Evolutionary conservation across 1,140 invertebrate genomes (phyloP), one percentile per base, ranked within the genome.

Genomic region (Diorhabda carinulata): DNA sequence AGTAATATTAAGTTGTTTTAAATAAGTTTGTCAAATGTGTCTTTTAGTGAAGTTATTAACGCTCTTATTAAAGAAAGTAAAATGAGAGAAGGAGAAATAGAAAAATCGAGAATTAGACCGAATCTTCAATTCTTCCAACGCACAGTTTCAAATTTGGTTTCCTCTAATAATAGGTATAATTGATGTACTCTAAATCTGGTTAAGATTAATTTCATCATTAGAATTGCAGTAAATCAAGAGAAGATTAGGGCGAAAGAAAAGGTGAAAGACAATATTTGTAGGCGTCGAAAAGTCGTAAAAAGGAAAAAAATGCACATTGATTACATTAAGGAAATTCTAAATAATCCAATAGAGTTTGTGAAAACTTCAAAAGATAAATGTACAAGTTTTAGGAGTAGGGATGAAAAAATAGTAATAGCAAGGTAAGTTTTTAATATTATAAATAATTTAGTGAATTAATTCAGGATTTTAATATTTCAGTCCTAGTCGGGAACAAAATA

Each of bases 11-110:
- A 9, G 42, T 43, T 40, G 4, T 4, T 41, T 2, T 43, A 61
- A 61, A 1, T 9, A 6, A 43, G 7, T 44, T 47, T 40, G 10
- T 64, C 10, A n/a, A 25, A 9, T 65, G 42, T 57, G 41, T 57
- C n/a, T 60, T 67, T 67, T 56, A 67, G 65, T 6, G 65, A 67
- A 60, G 65, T 67, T 5, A 67, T 67, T 60, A 58, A 60, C 25
- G 65, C 65, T 41, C 65, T 67, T 40, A 59, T 60, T 57, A 67
- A 67, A 40, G 65, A 67, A 40, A 67, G 65, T 44, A 59, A 67
- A 60, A 43, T 56, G 9, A 67, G 65, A 44, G 65, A 67, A 47
- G 65, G 65, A 25, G 58, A 59, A 25, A 4, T 67, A 10, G 65
- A 60, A 42, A 67, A 67, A 45, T 4, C 57, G 8, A 67, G 65